Conservation (phyloP, 2,113 vertebrate genomes). For the Australoheros scitulus region DNA sequence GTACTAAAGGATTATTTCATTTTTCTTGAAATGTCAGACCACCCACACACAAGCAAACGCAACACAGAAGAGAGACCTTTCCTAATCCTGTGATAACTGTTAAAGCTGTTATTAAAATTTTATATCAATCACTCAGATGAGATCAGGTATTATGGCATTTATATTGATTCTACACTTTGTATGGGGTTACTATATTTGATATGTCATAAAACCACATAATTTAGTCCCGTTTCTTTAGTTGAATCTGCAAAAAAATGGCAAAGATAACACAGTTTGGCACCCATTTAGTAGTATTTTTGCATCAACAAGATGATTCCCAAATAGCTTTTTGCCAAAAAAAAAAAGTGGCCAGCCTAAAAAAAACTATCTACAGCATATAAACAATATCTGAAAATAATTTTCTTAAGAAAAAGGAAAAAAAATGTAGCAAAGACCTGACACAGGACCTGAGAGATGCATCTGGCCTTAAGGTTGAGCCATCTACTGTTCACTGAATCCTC, state of each 20-base stretch:
- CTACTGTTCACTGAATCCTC: no score
- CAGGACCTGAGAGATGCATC: not conserved
- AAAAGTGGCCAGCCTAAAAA: not conserved
- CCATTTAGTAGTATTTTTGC: not conserved
- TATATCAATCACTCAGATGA: no score
- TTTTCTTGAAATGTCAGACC: slow-evolving; percentile 7
- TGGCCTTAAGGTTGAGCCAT: not conserved
- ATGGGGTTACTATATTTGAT: no score
- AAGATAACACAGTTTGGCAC: slow-evolving; percentile 3
- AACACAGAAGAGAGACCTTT: not conserved
- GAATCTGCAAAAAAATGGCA: not conserved
- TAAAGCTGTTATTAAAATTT: no score
- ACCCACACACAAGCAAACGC: not conserved
- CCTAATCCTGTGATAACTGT: not conserved
- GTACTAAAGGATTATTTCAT: not conserved
- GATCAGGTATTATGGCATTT: no score
- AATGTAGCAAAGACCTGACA: not conserved
- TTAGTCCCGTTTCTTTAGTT: no score
- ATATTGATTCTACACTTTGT: no score
- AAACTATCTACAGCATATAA: not conserved
- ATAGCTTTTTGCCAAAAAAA: no score
- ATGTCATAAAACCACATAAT: no score
- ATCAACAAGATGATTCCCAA: not conserved
- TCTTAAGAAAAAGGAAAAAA: no score
- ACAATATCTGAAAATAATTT: not conserved